These are phyloP conservation scores for Carabus problematicus DNA, from an alignment of 2,888 invertebrate genomes.

Conservation along the genomic window DNA sequence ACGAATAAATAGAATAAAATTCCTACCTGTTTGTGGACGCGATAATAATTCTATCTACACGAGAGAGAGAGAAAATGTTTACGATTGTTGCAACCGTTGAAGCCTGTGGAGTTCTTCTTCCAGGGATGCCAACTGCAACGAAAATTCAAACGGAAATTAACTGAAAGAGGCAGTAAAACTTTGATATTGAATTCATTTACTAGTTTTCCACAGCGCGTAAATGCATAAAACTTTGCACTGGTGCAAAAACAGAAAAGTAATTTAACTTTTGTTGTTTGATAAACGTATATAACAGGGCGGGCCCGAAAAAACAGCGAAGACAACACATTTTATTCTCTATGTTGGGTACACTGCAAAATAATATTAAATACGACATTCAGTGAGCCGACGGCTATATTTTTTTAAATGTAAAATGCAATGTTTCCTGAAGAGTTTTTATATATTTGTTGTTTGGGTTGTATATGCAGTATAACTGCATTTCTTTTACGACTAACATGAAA, in stretches of 20 bases:
- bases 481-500: too few species aligned
- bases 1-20: constrained; percentile 1
- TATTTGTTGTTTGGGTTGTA: too few species aligned
- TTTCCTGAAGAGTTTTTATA: too few species aligned
- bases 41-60: background rate
- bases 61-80: background rate
- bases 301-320: background rate
- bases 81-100: constrained; percentile 15
- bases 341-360: too few species aligned
- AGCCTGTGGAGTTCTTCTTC: constrained; percentile 21
- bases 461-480: too few species aligned
- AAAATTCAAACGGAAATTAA: constrained; percentile 31
- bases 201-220: constrained; percentile 17
- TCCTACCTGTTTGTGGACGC: background rate
- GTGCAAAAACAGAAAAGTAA: constrained; percentile 27
- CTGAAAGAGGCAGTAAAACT: constrained; percentile 17
- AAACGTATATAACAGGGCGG: constrained; percentile 16
- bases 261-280: constrained; percentile 35
- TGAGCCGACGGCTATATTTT: too few species aligned
- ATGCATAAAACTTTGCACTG: constrained; percentile 18
- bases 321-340: too few species aligned
- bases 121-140: constrained; percentile 30
- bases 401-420: too few species aligned
- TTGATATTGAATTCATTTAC: constrained; percentile 31
- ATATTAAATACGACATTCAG: too few species aligned